phyloP scores from a whole-genome alignment of 2,797 vertebrate species.

The Ficedula albicollis region DNA sequence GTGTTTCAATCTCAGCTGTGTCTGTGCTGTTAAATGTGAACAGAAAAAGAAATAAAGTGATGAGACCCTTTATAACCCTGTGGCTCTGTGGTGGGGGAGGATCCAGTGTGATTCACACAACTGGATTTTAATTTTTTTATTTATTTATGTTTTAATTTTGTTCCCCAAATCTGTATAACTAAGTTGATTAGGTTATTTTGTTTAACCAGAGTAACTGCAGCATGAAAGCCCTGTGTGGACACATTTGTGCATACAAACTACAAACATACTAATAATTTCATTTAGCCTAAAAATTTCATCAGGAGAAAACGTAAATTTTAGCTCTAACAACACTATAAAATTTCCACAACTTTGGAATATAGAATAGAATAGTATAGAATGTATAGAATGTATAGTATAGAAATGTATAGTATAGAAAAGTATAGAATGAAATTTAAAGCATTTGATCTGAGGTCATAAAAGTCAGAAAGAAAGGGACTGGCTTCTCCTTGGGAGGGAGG shows the following conservation, averaged over 20 bases:
- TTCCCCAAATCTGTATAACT: neutral
- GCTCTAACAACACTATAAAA: neutral
- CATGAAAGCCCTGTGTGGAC: neutral
- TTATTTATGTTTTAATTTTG: neutral
- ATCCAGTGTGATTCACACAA: accelerated
- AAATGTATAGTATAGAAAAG: too few relatives aligned
- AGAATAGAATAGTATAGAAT: too few relatives aligned
- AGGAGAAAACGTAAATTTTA: neutral
- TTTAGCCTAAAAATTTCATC: neutral
- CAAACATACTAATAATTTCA: neutral
- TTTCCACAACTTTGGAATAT: neutral
- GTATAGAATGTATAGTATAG: too few relatives aligned
- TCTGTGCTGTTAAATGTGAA: conserved; percentile 35
- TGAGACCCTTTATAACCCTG: neutral
- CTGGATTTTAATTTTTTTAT: neutral
- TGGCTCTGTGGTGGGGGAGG: neutral
- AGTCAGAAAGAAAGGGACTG: neutral
- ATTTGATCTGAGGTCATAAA: neutral
- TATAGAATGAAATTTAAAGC: neutral
- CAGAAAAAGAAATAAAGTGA: conserved; percentile 37
- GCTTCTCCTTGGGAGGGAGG: neutral
- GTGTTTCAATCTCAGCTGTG: neutral
- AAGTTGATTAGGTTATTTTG: neutral
- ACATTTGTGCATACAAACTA: neutral
- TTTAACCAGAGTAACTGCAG: neutral